Evolutionary conservation across 2,888 invertebrate species (phyloP).

Genomic region (Sphecodes monilicornis): DNA sequence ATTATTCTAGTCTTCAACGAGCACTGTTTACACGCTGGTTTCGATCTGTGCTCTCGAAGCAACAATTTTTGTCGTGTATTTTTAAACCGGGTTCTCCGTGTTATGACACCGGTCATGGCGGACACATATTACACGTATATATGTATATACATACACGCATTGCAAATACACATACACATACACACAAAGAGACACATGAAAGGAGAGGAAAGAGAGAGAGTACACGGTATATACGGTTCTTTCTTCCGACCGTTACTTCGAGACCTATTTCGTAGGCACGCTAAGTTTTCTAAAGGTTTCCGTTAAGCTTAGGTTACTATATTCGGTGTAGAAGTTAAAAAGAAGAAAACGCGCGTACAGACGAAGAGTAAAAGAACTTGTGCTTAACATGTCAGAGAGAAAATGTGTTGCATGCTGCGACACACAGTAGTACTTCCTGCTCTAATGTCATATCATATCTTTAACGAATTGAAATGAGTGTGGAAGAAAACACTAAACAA

Average conservation of each 20-base stretch:
- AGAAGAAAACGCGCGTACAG: not conserved
- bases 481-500: slow-evolving; percentile 29
- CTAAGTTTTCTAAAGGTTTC: slow-evolving; percentile 58
- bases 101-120: slow-evolving; percentile 7
- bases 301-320: slow-evolving; percentile 50
- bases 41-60: slow-evolving; percentile 68
- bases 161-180: not conserved
- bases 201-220: slow-evolving; percentile 6
- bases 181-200: not conserved
- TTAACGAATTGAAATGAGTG: slow-evolving; percentile 55
- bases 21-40: slow-evolving; percentile 76
- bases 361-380: slow-evolving; percentile 26
- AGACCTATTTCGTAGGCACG: slow-evolving; percentile 56
- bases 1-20: slow-evolving; percentile 83
- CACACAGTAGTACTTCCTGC: slow-evolving; percentile 73
- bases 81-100: slow-evolving; percentile 37
- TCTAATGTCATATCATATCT: slow-evolving; percentile 75
- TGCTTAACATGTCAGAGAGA: slow-evolving; percentile 44
- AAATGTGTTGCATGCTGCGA: slow-evolving; percentile 72
- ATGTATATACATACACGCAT: not conserved
- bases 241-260: slow-evolving; percentile 55
- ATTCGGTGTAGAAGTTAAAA: slow-evolving; percentile 29
- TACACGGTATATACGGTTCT: slow-evolving; percentile 26
- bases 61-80: slow-evolving; percentile 45
- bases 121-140: not conserved